A percentile compares a stretch with the other conserved stretches of the same genome.
Conservation (phyloP, 2,888 invertebrate species). For the Apamea anceps region DNA sequence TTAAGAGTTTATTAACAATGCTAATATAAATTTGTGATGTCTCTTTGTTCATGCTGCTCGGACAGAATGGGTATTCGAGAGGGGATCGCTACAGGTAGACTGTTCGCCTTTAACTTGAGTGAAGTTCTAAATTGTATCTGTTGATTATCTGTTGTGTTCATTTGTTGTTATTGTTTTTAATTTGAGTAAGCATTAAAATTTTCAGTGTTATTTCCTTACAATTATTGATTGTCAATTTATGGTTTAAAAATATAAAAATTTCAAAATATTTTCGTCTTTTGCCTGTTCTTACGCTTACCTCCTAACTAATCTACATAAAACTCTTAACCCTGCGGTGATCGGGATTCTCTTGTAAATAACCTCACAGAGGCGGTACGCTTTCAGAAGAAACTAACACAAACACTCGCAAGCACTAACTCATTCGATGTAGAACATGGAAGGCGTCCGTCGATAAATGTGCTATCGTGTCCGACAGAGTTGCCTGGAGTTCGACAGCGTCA, state of each 20-base stretch:
- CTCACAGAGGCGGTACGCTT: constrained; percentile 31
- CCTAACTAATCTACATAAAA: constrained; percentile 63
- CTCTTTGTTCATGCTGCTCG: constrained; percentile 85
- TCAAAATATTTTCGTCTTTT: constrained; percentile 79
- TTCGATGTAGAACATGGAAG: constrained; percentile 31
- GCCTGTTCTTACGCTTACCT: constrained; percentile 79
- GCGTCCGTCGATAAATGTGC: constrained; percentile 62
- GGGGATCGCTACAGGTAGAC: constrained; percentile 87
- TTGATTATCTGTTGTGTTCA: constrained; percentile 72
- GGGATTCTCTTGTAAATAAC: constrained; percentile 56
- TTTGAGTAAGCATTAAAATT: constrained; percentile 81
- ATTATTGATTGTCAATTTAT: constrained; percentile 79
- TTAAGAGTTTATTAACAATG: constrained; percentile 76
- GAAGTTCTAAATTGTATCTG: constrained; percentile 71
- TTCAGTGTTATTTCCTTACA: constrained; percentile 79
- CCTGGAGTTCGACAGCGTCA: constrained; percentile 89
- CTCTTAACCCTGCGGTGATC: constrained; percentile 49
- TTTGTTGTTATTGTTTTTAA: constrained; percentile 77
- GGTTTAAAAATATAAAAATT: constrained; percentile 82
- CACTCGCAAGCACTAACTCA: constrained; percentile 33
- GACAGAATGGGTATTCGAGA: constrained; percentile 87
- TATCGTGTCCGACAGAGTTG: constrained; percentile 84
- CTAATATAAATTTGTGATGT: constrained; percentile 78
- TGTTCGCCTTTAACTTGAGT: constrained; percentile 68
- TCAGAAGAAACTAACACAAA: constrained; percentile 53